phyloP scores from a whole-genome alignment of 2,888 invertebrate species.

The Lampropteryx suffumata region DNA sequence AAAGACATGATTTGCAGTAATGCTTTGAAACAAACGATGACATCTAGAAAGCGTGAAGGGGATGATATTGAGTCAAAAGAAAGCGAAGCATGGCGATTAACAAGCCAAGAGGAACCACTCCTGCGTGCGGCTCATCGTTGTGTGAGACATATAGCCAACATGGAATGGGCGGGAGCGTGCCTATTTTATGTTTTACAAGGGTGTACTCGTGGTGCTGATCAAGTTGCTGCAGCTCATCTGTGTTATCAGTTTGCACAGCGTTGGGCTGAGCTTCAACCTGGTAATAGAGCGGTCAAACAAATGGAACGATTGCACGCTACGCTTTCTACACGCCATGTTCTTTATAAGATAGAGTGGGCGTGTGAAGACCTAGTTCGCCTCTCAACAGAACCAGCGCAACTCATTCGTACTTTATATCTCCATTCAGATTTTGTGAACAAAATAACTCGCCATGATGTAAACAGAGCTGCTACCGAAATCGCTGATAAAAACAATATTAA shows the following conservation, averaged over 20 bases:
- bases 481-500: conserved; percentile 77
- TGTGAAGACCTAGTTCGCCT: conserved; percentile 72
- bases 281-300: conserved; percentile 73
- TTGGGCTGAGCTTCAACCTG: conserved; percentile 75
- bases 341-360: conserved; percentile 76
- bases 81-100: conserved; percentile 68
- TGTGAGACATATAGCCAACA: conserved; percentile 74
- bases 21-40: conserved; percentile 80
- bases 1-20: conserved; percentile 80
- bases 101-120: conserved; percentile 68
- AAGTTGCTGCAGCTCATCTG: conserved; percentile 77
- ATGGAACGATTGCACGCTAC: conserved; percentile 75
- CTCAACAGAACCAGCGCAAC: conserved; percentile 70
- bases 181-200: conserved; percentile 78
- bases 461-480: conserved; percentile 75
- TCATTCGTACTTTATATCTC: conserved; percentile 72
- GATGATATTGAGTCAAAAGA: conserved; percentile 53
- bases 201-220: conserved; percentile 77
- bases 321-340: conserved; percentile 72
- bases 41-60: conserved; percentile 58
- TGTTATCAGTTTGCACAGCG: conserved; percentile 79
- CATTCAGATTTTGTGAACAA: conserved; percentile 71
- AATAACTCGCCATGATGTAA: conserved; percentile 69
- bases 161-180: conserved; percentile 81
- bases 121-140: conserved; percentile 75